Conservation (phyloP, 2,113 vertebrate species). For the Epinephelus cyanopodus region DNA sequence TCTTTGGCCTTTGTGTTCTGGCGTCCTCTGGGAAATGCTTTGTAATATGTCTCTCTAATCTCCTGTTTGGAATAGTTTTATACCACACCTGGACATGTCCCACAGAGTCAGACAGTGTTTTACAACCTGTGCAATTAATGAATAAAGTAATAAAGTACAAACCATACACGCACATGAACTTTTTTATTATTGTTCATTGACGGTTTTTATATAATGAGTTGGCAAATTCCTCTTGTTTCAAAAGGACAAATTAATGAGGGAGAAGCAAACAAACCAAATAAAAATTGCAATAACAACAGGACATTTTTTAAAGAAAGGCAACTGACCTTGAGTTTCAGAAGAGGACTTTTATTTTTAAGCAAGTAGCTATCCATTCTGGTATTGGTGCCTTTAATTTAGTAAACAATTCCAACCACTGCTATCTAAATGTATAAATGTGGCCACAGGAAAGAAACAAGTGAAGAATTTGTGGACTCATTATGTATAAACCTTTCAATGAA, state of each 20-base stretch:
- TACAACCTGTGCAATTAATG: neutral
- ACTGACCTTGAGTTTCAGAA: neutral
- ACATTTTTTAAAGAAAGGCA: neutral
- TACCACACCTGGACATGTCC: neutral
- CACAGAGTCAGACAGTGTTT: neutral
- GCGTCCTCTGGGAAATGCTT: conserved; percentile 15
- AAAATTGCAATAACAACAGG: no score
- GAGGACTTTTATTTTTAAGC: neutral
- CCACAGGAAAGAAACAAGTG: no score
- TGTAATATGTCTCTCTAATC: conserved; percentile 3
- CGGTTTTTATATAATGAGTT: no score
- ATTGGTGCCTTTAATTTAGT: neutral
- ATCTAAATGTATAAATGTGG: no score
- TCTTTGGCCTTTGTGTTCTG: conserved; percentile 29
- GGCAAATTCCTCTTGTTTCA: no score
- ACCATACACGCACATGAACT: no score
- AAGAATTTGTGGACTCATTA: no score
- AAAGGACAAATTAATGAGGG: no score
- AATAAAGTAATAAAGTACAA: neutral
- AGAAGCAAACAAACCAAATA: no score
- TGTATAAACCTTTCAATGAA: no score
- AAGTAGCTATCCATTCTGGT: neutral
- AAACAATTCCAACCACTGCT: neutral
- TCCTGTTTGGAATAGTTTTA: neutral
- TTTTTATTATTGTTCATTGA: no score